A percentile compares a stretch with the other conserved stretches of the same genome.
Conservation (phyloP, 2,797 vertebrate species). For the Parotocinclus haroldoi region DNA sequence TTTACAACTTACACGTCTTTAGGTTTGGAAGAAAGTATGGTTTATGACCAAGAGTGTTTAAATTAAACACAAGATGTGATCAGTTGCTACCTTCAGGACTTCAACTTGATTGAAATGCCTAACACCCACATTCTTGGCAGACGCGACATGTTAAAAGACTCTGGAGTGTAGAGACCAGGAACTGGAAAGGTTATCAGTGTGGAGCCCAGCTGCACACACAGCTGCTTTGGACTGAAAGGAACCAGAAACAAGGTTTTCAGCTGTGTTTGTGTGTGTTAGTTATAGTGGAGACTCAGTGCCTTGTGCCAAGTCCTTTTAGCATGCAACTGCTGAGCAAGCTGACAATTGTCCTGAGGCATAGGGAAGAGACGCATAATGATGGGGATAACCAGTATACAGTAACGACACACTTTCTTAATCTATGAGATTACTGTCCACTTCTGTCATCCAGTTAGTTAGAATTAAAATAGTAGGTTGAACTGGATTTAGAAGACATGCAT, state of each 20-base stretch:
- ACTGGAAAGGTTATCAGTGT: constrained; percentile 24
- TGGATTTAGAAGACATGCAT: no score
- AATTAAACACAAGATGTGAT: constrained; percentile 8
- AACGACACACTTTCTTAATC: background rate
- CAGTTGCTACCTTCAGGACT: constrained; percentile 33
- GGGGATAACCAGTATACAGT: background rate
- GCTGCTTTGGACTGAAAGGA: constrained; percentile 19
- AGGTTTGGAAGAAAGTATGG: background rate
- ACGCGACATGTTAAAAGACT: constrained; percentile 31
- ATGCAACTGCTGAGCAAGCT: constrained; percentile 24
- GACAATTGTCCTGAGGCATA: constrained; percentile 14
- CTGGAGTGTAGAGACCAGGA: constrained; percentile 28
- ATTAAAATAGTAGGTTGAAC: no score
- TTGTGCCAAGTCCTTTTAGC: constrained; percentile 26
- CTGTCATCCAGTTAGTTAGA: no score
- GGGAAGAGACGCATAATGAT: background rate
- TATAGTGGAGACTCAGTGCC: background rate
- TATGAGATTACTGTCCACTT: no score
- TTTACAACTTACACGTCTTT: background rate
- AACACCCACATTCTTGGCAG: constrained; percentile 29
- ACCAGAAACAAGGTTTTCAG: constrained; percentile 29
- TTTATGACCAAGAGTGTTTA: constrained; percentile 9
- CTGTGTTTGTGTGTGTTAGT: background rate
- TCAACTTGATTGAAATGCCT: constrained; percentile 26
- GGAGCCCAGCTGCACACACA: constrained; percentile 26